Evolutionary conservation across 92 coral and sea anemone species (phyloP), one percentile per base, ranked within the genome.

Genomic region (Umimayanthus kanabou): DNA sequence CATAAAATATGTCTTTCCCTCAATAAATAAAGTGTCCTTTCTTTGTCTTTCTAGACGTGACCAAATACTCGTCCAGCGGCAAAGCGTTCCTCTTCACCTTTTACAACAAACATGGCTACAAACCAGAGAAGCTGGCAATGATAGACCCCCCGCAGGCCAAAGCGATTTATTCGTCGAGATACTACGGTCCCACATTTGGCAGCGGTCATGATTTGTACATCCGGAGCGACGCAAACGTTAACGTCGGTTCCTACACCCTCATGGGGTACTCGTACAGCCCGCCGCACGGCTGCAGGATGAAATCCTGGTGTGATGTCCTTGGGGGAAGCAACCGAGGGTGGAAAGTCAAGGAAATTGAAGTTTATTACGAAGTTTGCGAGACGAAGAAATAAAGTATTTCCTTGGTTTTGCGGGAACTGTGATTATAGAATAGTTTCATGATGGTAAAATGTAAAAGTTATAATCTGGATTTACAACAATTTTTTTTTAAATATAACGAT

Each of bases 151-250:
- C 28, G 15, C 33, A 23, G 4, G 33, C 39, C 10, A 57, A 90
- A 42, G 94, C 87, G 22, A 92, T 92, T 30, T 85, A 71, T 33
- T 72, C 90, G n/a, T 58, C 76, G 64, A 9, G 4, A 13, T 2
- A 73, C 11, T 61, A 76, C 66, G 94, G 94, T 11, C 94, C 94
- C 10, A 61, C 86, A 16, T 92, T 89, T 89, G 94, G 94, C 29
- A 80, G 57, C 2, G 71, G 71, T 16, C 77, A 76, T 47, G 91
- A 89, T 77, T 40, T 89, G 9, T 18, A 77, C 85, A 89, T 89
- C 29, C 42, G 74, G 1, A 25, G 22, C 9, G 13, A 33, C 25
- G 87, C 90, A 18, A 77, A 89, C 64, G 18, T 26, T 2, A 77
- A 76, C 20, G 14, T 5, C 0, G 76, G 39, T 1, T 71, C 76